Evolutionary conservation across 2,888 invertebrate genomes (phyloP), one percentile per base, ranked within the genome.

Genomic region (Netelia melanura): DNA sequence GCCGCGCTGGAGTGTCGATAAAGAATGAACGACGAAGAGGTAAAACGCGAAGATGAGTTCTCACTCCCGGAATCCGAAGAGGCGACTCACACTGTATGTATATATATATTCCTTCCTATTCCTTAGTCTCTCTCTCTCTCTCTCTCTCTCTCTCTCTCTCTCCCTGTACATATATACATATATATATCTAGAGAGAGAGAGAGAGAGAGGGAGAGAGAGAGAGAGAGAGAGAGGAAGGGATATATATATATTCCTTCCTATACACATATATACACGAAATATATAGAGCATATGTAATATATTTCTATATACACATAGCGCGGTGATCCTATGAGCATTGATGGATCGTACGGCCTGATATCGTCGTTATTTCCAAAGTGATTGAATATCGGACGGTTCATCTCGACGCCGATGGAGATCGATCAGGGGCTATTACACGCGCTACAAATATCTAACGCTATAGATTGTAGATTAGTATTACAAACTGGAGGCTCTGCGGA

Each of bases 341-440:
- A 91, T 91, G 90, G 91, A 91, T 91, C 90, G 89, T 89, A 64
- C 87, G 84, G 80, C 87, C 81, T 89, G 89, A 90, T 90, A 90
- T 89, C 89, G 86, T 87, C 88, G 86, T 87, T 88, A 88, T 87
- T 87, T 88, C 89, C 88, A 89, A 89, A 91, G 90, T 90, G 90
- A 91, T 91, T 91, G 90, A 91, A 91, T 91, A 91, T 91, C 91
- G 89, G 88, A 87, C 85, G 88, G 90, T 90, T 90, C 90, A 91
- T 91, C 91, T 91, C 88, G 89, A 90, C 90, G 88, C 87, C 88
- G 90, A 91, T 91, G 91, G 90, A 90, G 90, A 91, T 91, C 90
- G 90, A 91, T 91, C 90, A 90, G 88, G 86, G 88, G 88, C 90
- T 89, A 90, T 90, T 90, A 90, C 88, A 88, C 88, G 86, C 86